Evolutionary conservation across 2,888 invertebrate species (phyloP).

Genomic region (Mechanitis messenoides): DNA sequence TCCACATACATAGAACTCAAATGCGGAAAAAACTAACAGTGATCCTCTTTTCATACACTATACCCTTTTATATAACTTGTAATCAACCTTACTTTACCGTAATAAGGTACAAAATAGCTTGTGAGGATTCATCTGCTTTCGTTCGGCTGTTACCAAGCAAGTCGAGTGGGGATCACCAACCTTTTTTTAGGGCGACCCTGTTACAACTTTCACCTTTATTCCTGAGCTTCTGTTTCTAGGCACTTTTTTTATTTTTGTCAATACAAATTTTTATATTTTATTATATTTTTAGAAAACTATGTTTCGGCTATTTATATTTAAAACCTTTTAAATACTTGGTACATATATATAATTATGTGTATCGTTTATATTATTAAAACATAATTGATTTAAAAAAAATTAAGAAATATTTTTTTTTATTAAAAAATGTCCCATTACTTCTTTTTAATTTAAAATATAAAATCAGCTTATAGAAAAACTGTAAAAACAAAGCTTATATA

Average conservation of each 20-base stretch:
- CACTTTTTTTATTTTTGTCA: conserved; percentile 17
- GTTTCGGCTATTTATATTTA: too few species aligned
- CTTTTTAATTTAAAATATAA: too few species aligned
- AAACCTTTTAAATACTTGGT: too few species aligned
- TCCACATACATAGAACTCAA: accelerated
- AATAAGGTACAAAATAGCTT: conserved; percentile 35
- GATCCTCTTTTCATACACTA: not conserved
- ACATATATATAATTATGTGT: too few species aligned
- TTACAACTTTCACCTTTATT: conserved; percentile 58
- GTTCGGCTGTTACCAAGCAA: conserved; percentile 70
- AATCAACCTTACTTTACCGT: accelerated
- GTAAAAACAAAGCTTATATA: too few species aligned
- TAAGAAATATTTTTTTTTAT: too few species aligned
- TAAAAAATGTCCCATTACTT: too few species aligned
- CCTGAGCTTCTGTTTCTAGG: conserved; percentile 36
- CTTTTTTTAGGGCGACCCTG: conserved; percentile 63
- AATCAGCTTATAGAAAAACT: too few species aligned
- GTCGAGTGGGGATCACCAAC: conserved; percentile 57
- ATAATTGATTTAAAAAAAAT: too few species aligned
- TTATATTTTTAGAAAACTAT: not conserved
- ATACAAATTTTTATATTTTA: not conserved
- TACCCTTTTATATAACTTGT: too few species aligned
- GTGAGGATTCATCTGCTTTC: conserved; percentile 44
- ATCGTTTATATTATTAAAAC: too few species aligned
- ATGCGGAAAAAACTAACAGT: not conserved